phyloP scores from a whole-genome alignment of 1,140 invertebrate genomes.

The Ostrea edulis region DNA sequence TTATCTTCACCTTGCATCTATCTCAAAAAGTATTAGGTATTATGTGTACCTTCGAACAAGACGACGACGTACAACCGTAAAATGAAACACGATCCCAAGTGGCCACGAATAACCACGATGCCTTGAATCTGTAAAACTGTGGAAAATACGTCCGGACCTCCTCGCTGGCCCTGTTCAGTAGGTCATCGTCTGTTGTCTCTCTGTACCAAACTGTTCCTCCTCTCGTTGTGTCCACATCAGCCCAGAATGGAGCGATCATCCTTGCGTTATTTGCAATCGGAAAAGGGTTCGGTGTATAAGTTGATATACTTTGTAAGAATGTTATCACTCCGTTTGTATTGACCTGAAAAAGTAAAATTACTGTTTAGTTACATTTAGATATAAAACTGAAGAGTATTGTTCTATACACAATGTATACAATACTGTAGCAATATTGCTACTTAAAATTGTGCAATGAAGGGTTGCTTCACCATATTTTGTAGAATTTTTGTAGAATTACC shows the following conservation, averaged over 20 bases:
- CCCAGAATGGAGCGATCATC: conserved; percentile 69
- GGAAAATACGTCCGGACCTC: conserved; percentile 61
- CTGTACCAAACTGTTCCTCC: conserved; percentile 66
- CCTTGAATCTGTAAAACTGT: conserved; percentile 55
- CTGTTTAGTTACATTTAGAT: too few relatives aligned
- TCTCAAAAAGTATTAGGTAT: not conserved
- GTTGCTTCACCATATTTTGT: too few relatives aligned
- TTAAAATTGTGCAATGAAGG: too few relatives aligned
- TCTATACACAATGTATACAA: too few relatives aligned
- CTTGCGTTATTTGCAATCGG: conserved; percentile 54
- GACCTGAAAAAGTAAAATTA: not conserved
- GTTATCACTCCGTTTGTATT: conserved; percentile 38
- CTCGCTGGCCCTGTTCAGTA: conserved; percentile 56
- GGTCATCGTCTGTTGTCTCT: conserved; percentile 45
- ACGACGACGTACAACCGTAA: conserved; percentile 49
- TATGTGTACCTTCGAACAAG: not conserved
- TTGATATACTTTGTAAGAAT: not conserved
- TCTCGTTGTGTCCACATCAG: conserved; percentile 63
- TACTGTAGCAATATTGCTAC: too few relatives aligned
- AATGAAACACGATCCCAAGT: conserved; percentile 69
- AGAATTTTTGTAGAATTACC: too few relatives aligned
- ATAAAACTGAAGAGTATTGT: too few relatives aligned
- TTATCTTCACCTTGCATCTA: too few relatives aligned
- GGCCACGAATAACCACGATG: conserved; percentile 68
- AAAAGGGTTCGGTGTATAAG: conserved; percentile 63